These are phyloP conservation scores for Atopsyche davidsoni DNA, from an alignment of 1,140 invertebrate genomes.

Conservation along the genomic window DNA sequence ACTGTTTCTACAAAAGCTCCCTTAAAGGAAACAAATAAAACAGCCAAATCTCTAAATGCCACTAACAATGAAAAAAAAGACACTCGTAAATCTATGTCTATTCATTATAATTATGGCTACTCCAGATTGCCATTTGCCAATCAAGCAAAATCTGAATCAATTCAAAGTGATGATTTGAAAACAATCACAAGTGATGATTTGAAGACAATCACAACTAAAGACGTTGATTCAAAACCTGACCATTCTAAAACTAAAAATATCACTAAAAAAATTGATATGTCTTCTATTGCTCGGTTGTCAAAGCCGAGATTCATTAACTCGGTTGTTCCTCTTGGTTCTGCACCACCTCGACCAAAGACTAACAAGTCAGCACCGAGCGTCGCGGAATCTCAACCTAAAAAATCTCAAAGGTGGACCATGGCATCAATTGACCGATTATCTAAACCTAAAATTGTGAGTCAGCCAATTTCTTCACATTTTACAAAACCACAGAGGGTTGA, in stretches of 20 bases:
- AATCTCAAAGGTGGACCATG: conserved; percentile 15
- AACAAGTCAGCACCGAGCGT: not conserved
- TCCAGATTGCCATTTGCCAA: not conserved
- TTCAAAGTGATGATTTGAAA: not conserved
- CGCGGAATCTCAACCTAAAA: conserved; percentile 4
- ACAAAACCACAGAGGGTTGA: not conserved
- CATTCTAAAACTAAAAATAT: conserved; percentile 1
- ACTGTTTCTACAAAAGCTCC: not conserved
- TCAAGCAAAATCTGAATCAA: not conserved
- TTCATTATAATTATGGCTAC: not conserved
- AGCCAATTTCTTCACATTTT: not conserved
- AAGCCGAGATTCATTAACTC: conserved; percentile 6
- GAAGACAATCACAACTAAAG: not conserved
- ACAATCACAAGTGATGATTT: not conserved
- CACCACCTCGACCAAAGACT: not conserved
- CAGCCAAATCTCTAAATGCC: conserved; percentile 1
- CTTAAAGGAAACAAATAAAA: conserved; percentile 1
- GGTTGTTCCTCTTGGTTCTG: too few species aligned
- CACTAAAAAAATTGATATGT: conserved; percentile 4
- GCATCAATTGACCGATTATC: conserved; percentile 21
- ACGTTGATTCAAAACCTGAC: not conserved
- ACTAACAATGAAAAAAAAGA: not conserved
- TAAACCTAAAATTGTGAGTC: conserved; percentile 10
- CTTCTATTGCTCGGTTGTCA: conserved; percentile 11
- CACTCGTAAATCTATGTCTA: not conserved